phyloP scores from a whole-genome alignment of 2,797 vertebrate species.

The Tarsius wallacei region DNA sequence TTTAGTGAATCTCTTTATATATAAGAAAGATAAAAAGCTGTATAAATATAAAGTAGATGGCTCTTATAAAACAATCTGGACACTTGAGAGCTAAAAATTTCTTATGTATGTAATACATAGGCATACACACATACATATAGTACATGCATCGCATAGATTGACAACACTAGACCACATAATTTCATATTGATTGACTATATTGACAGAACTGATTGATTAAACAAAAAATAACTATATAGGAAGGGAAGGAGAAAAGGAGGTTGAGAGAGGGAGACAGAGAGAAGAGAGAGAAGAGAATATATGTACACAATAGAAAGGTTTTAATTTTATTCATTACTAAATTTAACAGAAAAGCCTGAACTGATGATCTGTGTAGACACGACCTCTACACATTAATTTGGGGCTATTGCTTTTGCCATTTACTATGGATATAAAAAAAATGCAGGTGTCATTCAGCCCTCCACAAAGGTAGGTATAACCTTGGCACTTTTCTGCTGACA shows the following conservation, averaged over 20 bases:
- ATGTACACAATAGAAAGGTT: neutral
- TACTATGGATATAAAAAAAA: constrained; percentile 59
- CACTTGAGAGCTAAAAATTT: constrained; percentile 9
- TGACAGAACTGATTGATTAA: neutral
- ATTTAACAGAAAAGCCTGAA: constrained; percentile 43
- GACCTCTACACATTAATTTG: constrained; percentile 23
- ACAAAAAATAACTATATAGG: neutral
- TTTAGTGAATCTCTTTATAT: neutral
- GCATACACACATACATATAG: neutral
- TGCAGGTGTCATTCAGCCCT: constrained; percentile 29
- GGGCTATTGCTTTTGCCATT: constrained; percentile 6
- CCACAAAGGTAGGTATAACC: neutral
- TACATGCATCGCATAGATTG: neutral
- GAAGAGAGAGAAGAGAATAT: too few relatives aligned
- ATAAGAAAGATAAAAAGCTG: neutral
- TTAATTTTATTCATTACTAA: constrained; percentile 52
- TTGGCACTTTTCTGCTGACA: constrained; percentile 76
- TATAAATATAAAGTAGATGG: neutral
- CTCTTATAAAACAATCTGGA: neutral
- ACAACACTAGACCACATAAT: neutral
- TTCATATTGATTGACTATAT: neutral
- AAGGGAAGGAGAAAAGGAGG: neutral
- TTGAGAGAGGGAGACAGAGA: neutral
- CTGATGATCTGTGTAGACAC: neutral
- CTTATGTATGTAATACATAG: neutral